Conservation (phyloP, 2,888 invertebrate genomes). For the Brachypalpus laphriformis region DNA sequence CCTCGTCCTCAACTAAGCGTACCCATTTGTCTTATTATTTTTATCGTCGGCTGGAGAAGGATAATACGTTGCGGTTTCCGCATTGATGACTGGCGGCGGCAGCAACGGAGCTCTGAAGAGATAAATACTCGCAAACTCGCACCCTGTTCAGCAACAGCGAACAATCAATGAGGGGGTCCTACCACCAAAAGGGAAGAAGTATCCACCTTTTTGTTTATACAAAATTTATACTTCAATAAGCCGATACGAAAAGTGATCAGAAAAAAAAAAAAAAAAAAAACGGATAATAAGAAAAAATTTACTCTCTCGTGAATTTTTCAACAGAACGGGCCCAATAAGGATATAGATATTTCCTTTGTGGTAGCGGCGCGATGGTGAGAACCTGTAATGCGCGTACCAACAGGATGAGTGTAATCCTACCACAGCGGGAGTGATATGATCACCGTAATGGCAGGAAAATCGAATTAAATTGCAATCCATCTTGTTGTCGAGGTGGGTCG, state of each 20-base stretch:
- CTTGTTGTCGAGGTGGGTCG: constrained; percentile 36
- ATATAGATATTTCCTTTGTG: constrained; percentile 17
- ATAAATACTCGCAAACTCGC: constrained; percentile 27
- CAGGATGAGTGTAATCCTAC: constrained; percentile 3
- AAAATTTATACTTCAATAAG: constrained; percentile 52
- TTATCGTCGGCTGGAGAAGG: constrained; percentile 60
- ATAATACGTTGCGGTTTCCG: constrained; percentile 55
- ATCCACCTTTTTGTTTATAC: constrained; percentile 19
- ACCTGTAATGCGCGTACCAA: neutral
- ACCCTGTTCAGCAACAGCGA: constrained; percentile 25
- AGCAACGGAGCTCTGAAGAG: constrained; percentile 11
- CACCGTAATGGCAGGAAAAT: constrained; percentile 60
- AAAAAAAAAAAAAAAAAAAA: constrained; percentile 10
- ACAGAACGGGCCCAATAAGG: constrained; percentile 34
- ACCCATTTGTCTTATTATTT: constrained; percentile 68
- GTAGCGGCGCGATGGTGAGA: neutral
- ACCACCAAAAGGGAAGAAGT: neutral
- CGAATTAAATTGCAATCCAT: constrained; percentile 73
- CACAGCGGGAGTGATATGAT: constrained; percentile 47
- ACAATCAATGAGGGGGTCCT: constrained; percentile 26
- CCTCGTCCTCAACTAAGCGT: constrained; percentile 7
- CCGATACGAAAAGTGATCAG: constrained; percentile 19
- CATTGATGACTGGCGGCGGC: constrained; percentile 30
- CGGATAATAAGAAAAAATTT: constrained; percentile 28
- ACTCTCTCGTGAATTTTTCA: constrained; percentile 58